A percentile compares a stretch with the other conserved stretches of the same genome.
Conservation (phyloP, 2,113 vertebrate genomes). For the Bambusicola thoracicus region DNA sequence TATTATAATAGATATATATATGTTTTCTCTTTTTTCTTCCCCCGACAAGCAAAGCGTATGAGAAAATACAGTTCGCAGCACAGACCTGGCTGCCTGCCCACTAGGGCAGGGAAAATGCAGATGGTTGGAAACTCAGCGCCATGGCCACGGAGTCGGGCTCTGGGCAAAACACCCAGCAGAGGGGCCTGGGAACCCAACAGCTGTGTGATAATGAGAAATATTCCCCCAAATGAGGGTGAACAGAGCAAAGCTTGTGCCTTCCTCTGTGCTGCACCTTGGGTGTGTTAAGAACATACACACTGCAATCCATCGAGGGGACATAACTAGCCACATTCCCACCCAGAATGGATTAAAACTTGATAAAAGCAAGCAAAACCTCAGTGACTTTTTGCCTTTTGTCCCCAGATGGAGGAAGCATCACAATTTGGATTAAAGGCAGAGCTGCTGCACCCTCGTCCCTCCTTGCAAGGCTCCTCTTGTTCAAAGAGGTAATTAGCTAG, state of each 20-base stretch:
- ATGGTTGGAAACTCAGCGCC: background rate
- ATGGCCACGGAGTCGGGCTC: background rate
- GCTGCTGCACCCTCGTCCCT: background rate
- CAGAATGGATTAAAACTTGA: background rate
- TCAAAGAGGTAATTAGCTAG: slow-evolving; percentile 40
- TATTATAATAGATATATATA: background rate
- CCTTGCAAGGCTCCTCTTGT: background rate
- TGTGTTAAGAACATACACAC: background rate
- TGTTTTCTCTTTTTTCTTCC: background rate
- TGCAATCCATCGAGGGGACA: background rate
- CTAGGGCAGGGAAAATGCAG: slow-evolving; percentile 60
- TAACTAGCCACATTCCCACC: background rate
- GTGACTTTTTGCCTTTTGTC: background rate
- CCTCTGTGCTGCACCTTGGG: background rate
- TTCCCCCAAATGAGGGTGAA: background rate
- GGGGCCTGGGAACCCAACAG: background rate
- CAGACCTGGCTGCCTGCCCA: slow-evolving; percentile 61
- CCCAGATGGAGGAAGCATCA: background rate
- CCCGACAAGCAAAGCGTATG: slow-evolving; percentile 38
- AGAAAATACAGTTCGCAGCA: slow-evolving; percentile 65
- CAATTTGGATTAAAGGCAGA: background rate
- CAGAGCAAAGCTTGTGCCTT: background rate
- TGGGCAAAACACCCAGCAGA: background rate
- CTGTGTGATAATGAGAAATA: background rate
- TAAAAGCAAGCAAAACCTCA: background rate